Evolutionary conservation across 1,140 invertebrate genomes (phyloP).

Genomic region (Antheraea pernyi): DNA sequence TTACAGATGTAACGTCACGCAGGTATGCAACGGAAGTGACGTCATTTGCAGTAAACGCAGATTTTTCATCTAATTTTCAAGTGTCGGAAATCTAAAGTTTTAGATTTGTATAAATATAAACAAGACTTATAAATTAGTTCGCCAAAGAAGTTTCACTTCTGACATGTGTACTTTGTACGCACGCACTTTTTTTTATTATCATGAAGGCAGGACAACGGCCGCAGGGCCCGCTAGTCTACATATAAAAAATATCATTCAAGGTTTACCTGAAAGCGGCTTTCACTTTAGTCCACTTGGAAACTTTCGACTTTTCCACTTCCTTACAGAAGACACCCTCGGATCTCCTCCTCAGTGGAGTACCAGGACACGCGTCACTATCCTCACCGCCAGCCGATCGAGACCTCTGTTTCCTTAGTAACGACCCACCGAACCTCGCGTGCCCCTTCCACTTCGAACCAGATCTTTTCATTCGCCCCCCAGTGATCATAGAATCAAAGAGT

Average conservation of each 20-base stretch:
- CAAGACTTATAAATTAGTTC: too few relatives aligned
- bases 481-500: constrained; percentile 79
- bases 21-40: too few relatives aligned
- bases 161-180: too few relatives aligned
- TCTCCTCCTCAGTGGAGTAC: constrained; percentile 58
- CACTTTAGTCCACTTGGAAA: constrained; percentile 91
- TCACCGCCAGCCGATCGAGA: constrained; percentile 74
- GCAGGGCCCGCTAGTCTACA: too few relatives aligned
- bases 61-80: too few relatives aligned
- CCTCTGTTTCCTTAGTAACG: constrained; percentile 70
- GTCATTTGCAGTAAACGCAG: too few relatives aligned
- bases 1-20: too few relatives aligned
- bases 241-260: not conserved
- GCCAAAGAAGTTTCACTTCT: too few relatives aligned
- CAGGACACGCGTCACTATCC: constrained; percentile 62
- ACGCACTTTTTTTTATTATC: too few relatives aligned
- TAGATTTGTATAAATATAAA: too few relatives aligned
- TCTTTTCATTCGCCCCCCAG: constrained; percentile 69
- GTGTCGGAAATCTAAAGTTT: too few relatives aligned
- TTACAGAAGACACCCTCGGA: constrained; percentile 65
- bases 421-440: constrained; percentile 69
- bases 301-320: constrained; percentile 77
- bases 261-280: constrained; percentile 89
- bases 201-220: too few relatives aligned
- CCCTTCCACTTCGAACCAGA: constrained; percentile 72